Percentiles rank a stretch among this genome's conserved stretches.
Conservation (phyloP, 2,888 invertebrate genomes). For the Hemistola chrysoprasaria region DNA sequence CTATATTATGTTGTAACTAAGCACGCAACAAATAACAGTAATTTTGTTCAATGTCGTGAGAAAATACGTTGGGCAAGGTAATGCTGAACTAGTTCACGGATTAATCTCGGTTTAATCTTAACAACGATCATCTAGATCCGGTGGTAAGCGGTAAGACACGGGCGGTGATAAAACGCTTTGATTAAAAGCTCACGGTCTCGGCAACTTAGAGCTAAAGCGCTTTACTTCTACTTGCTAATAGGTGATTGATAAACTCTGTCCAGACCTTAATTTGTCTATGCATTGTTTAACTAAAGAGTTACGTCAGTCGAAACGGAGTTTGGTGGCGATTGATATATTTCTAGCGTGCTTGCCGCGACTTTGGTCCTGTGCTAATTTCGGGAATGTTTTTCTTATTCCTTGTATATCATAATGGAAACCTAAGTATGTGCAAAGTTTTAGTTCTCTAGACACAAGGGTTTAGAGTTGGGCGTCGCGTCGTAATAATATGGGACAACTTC, state of each 20-base stretch:
- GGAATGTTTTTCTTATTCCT: too few relatives aligned
- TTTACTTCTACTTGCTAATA: background rate
- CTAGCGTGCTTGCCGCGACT: too few relatives aligned
- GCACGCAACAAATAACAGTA: constrained; percentile 55
- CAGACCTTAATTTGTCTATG: constrained; percentile 3
- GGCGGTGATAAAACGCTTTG: constrained; percentile 14
- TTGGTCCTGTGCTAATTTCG: too few relatives aligned
- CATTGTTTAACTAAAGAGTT: too few relatives aligned
- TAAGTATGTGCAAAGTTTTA: too few relatives aligned
- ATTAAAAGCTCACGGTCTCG: constrained; percentile 5
- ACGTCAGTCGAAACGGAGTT: too few relatives aligned
- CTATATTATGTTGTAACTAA: constrained; percentile 28
- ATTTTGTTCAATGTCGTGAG: constrained; percentile 78
- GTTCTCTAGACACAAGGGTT: too few relatives aligned
- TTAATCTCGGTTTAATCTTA: constrained; percentile 62
- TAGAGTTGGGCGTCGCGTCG: too few relatives aligned
- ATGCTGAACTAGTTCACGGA: constrained; percentile 70
- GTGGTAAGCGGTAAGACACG: constrained; percentile 51
- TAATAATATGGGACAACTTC: too few relatives aligned
- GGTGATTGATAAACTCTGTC: constrained; percentile 11
- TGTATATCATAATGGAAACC: too few relatives aligned
- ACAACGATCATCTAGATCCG: constrained; percentile 62
- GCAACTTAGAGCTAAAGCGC: constrained; percentile 1
- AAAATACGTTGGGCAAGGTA: constrained; percentile 63
- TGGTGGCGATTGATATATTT: too few relatives aligned